Percentiles rank a stretch among this genome's conserved stretches.
These are phyloP conservation scores for Argyresthia albistria DNA, from an alignment of 2,888 invertebrate genomes.

Conservation along the genomic window DNA sequence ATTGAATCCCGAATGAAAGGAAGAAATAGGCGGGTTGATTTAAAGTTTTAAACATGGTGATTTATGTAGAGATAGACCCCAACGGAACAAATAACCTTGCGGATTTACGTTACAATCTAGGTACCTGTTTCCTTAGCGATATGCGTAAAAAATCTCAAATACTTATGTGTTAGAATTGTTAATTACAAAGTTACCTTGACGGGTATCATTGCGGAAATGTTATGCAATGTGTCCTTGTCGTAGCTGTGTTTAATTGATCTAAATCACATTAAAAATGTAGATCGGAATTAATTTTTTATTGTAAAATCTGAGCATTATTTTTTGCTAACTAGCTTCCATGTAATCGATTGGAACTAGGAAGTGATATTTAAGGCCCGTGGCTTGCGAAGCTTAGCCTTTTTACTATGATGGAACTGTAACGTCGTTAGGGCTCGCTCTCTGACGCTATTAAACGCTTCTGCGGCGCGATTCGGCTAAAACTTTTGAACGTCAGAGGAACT, in stretches of 20 bases:
- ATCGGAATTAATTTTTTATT: slow-evolving; percentile 11
- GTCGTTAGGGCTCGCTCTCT: slow-evolving; percentile 30
- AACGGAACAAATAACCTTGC: too few relatives aligned
- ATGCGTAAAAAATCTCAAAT: neutral
- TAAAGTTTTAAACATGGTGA: too few relatives aligned
- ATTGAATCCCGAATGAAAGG: too few relatives aligned
- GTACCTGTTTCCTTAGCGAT: too few relatives aligned
- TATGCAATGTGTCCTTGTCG: slow-evolving; percentile 39
- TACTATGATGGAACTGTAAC: slow-evolving; percentile 43
- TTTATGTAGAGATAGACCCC: too few relatives aligned
- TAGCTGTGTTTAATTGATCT: slow-evolving; percentile 33
- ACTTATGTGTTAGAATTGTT: neutral
- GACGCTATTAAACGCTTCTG: slow-evolving; percentile 12
- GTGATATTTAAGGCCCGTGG: neutral
- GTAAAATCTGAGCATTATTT: slow-evolving; percentile 9
- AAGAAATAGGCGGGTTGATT: too few relatives aligned
- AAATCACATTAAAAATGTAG: slow-evolving; percentile 21
- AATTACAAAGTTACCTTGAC: slow-evolving; percentile 26
- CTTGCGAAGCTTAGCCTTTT: neutral
- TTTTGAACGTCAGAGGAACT: slow-evolving; percentile 26
- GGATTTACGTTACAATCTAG: too few relatives aligned
- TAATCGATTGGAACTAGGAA: neutral
- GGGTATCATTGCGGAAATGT: slow-evolving; percentile 37
- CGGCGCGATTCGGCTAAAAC: slow-evolving; percentile 16
- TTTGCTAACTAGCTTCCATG: neutral